Evolutionary conservation across 2,113 vertebrate species (phyloP), one percentile per base, ranked within the genome.

Genomic region (Pelusios castaneus): DNA sequence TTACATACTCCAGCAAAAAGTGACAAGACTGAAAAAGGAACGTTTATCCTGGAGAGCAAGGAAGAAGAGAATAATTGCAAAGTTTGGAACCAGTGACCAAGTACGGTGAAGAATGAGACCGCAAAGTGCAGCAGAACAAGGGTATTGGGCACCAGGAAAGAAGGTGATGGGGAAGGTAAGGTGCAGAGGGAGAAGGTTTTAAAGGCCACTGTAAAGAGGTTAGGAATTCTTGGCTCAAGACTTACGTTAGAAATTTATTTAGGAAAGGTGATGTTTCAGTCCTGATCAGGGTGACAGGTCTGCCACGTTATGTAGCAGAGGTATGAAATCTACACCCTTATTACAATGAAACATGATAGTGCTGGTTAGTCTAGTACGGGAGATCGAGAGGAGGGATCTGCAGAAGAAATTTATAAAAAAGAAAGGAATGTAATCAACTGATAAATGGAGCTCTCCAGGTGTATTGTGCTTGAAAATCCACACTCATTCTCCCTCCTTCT

Each of bases 31-130:
- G 4, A 75, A 75, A 95, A 89, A 55, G 12, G 70, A 2, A 75
- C 14, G 63, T 81, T 54, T 58, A 8, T 0, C 1, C 60, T 22
- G 7, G 22, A 52, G 0, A 0, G 34, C 34, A 17, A 19, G 34
- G 34, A 67, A 67, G 87, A 2, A 8, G 93, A 80, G 73, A 80
- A 51, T 73, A 75, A 73, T 24, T 80, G 86, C 84, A 89, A 88
- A n/a, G 34, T 10, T 45, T 75, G 60, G 13, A 67, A 41, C 3
- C 43, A 60, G 9, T 34, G 90, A 81, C 52, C n/a, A 82, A 92
- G 49, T 2, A 41, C 5, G 82, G 54, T 67, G 75, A 94, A 90
- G 93, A 95, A 8, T 43, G 90, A 80, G 94, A 88, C 60, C 81
- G 60, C 83, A 93, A 5, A 12, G 67, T 56, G 75, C 67, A 79